A percentile compares a stretch with the other conserved stretches of the same genome.
phyloP scores from a whole-genome alignment of 1,140 invertebrate genomes.

The Orchestia grillus region DNA sequence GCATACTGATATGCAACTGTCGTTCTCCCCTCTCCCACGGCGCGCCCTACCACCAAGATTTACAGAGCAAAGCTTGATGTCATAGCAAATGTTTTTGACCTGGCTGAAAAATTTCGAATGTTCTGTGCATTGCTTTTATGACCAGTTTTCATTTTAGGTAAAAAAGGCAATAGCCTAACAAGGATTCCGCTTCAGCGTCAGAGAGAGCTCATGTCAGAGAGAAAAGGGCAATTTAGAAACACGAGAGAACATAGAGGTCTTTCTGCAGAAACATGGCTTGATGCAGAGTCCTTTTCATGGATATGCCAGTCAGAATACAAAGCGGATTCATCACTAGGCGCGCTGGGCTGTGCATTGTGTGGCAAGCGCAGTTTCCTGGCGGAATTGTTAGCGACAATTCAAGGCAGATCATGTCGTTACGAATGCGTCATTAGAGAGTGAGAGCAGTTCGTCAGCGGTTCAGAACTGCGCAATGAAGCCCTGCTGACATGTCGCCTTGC shows the following conservation, averaged over 20 bases:
- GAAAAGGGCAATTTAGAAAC: conserved; percentile 35
- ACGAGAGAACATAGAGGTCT: conserved; percentile 33
- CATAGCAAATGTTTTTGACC: neutral
- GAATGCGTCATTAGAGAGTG: conserved; percentile 19
- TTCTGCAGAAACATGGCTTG: conserved; percentile 3
- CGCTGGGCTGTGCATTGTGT: neutral
- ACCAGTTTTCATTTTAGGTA: conserved; percentile 4
- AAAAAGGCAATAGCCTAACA: conserved; percentile 10
- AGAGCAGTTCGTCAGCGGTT: conserved; percentile 29
- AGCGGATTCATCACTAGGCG: conserved; percentile 21
- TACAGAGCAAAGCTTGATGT: conserved; percentile 11
- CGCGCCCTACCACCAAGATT: conserved; percentile 17
- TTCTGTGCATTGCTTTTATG: neutral
- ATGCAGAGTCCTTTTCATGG: conserved; percentile 30
- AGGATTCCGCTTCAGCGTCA: neutral
- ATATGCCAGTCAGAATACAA: conserved; percentile 24
- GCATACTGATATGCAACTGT: conserved; percentile 47
- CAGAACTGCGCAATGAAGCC: conserved; percentile 16
- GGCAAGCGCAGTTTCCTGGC: neutral
- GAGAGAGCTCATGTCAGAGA: conserved; percentile 7
- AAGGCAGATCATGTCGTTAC: conserved; percentile 38
- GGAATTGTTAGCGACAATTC: conserved; percentile 15
- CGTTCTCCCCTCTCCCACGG: neutral
- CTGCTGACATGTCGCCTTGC: neutral
- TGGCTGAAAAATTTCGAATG: neutral